phyloP scores from a whole-genome alignment of 2,113 vertebrate genomes.

The Ptilonorhynchus violaceus region DNA sequence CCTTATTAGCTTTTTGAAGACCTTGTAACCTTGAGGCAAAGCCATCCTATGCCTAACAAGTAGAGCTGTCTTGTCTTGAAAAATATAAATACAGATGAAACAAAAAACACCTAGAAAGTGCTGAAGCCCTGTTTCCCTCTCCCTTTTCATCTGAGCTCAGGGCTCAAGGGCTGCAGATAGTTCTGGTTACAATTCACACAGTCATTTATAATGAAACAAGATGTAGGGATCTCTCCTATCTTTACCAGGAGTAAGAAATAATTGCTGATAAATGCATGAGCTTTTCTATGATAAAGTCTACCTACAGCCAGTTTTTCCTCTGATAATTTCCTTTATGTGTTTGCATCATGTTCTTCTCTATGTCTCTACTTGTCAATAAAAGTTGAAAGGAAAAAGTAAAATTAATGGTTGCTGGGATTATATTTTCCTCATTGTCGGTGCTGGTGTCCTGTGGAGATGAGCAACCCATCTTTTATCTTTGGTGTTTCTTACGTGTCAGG shows the following conservation, averaged over 20 bases:
- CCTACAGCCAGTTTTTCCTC: background rate
- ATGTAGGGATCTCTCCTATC: background rate
- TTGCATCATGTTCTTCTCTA: background rate
- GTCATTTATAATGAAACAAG: background rate
- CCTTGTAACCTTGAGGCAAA: background rate
- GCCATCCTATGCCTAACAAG: background rate
- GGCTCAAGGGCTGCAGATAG: background rate
- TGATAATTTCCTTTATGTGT: background rate
- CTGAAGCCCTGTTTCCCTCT: background rate
- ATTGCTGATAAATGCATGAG: background rate
- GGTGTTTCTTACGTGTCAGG: conserved; percentile 26
- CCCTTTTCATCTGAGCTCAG: background rate
- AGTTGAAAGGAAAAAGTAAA: conserved; percentile 1
- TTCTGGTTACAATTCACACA: background rate
- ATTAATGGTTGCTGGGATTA: conserved; percentile 19
- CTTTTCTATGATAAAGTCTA: background rate
- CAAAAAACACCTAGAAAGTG: background rate
- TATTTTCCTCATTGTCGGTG: background rate
- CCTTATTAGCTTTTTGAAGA: background rate
- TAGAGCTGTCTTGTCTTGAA: background rate
- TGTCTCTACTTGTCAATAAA: background rate
- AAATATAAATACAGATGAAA: background rate
- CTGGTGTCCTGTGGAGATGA: background rate
- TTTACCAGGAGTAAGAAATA: background rate
- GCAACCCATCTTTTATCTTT: background rate